A percentile compares a stretch with the other conserved stretches of the same genome.
Conservation (phyloP, 2,113 vertebrate genomes). For the Fulica atra region DNA sequence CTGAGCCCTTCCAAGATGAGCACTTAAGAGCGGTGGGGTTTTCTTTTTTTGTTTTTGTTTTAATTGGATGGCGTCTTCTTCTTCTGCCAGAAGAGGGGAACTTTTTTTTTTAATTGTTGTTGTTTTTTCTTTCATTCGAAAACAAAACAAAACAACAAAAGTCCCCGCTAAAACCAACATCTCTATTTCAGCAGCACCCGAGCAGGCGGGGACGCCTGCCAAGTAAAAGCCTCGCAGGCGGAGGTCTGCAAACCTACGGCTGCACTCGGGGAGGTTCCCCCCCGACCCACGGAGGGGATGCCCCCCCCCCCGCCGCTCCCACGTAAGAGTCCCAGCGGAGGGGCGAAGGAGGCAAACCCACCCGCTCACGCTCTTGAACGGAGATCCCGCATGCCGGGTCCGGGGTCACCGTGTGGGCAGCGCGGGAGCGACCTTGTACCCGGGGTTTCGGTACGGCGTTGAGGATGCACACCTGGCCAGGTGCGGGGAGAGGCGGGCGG, state of each 20-base stretch:
- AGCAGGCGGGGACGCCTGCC: not conserved
- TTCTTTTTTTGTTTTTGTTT: not conserved
- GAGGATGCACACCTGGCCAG: conserved; percentile 8
- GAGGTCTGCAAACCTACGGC: not conserved
- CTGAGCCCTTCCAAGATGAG: not conserved
- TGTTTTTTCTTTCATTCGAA: conserved; percentile 21
- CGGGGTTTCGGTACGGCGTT: not conserved
- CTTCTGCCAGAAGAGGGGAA: not conserved
- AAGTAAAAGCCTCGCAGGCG: not conserved
- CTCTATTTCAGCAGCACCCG: not conserved
- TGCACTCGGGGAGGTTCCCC: not conserved
- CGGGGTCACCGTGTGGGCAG: not conserved
- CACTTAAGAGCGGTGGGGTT: not conserved
- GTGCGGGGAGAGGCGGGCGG: not conserved
- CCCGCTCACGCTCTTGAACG: fast-evolving
- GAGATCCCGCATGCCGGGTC: not conserved
- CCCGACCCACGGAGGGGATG: not conserved
- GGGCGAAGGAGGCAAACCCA: not conserved
- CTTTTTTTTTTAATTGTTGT: not conserved
- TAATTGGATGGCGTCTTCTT: not conserved
- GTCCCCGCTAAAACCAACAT: conserved; percentile 20
- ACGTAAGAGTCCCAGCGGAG: not conserved
- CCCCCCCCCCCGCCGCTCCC: not conserved
- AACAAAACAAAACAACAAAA: conserved; percentile 47
- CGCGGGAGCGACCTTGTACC: not conserved